phyloP scores from a whole-genome alignment of 2,797 vertebrate genomes.

The Parauchenoglanis ngamensis region DNA sequence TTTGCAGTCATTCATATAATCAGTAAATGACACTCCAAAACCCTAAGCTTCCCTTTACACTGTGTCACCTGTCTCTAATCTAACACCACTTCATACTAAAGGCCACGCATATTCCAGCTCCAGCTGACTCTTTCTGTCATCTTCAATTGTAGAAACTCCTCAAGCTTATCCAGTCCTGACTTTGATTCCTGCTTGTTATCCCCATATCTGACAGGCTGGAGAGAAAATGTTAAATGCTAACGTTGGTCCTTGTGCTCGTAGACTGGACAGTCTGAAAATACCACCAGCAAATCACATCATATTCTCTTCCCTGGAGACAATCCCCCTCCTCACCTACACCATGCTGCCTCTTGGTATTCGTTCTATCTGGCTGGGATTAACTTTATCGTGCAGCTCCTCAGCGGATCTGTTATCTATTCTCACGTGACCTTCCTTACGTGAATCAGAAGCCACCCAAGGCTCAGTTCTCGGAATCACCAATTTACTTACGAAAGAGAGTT shows the following conservation, averaged over 20 bases:
- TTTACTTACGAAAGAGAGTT: neutral
- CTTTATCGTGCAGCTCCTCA: neutral
- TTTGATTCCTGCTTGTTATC: conserved; percentile 1
- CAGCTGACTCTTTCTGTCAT: neutral
- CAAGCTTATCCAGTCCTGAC: conserved; percentile 11
- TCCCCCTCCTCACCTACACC: neutral
- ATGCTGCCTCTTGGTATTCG: neutral
- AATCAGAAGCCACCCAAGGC: neutral
- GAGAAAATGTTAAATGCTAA: neutral
- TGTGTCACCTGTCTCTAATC: conserved; percentile 3
- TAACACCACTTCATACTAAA: neutral
- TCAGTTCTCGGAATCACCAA: conserved; percentile 1
- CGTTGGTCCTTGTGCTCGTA: neutral
- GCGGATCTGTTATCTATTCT: neutral
- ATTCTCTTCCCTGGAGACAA: neutral
- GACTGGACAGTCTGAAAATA: neutral
- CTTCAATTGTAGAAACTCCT: conserved; percentile 5
- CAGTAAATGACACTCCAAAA: neutral
- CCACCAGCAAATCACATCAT: conserved; percentile 1
- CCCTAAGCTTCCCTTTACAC: neutral
- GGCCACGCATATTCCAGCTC: neutral
- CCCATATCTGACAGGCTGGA: conserved; percentile 13
- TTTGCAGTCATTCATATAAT: neutral
- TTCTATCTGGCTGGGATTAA: neutral
- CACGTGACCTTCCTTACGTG: neutral